A percentile compares a stretch with the other conserved stretches of the same genome.
These are phyloP conservation scores for Ostrea denselamellosa DNA, from an alignment of 1,140 invertebrate genomes.

Conservation along the genomic window DNA sequence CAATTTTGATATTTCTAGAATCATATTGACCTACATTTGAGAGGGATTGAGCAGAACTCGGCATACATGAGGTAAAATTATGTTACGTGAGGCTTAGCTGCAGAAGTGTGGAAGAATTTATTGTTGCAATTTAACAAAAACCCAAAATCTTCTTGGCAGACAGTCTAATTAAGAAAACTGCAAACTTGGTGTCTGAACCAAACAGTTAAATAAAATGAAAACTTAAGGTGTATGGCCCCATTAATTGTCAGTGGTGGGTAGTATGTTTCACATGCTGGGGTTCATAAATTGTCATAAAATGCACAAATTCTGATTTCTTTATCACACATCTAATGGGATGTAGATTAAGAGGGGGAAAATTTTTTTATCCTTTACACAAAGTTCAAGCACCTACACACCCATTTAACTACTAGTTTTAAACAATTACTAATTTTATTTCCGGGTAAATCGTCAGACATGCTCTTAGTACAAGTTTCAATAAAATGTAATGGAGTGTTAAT, in stretches of 20 bases:
- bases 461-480: not conserved
- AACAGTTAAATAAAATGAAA: not conserved
- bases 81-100: not conserved
- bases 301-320: not conserved
- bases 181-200: not conserved
- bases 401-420: not conserved
- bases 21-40: not conserved
- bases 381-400: not conserved
- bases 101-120: constrained; percentile 33
- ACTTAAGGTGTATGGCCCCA: not conserved
- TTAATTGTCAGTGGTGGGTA: not conserved
- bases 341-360: not conserved
- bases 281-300: not conserved
- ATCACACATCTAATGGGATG: not conserved
- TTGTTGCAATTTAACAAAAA: constrained; percentile 35
- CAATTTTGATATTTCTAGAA: constrained; percentile 15
- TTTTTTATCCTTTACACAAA: not conserved
- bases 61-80: constrained; percentile 11
- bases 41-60: not conserved
- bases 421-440: not conserved
- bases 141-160: constrained; percentile 9
- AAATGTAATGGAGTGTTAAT: not conserved
- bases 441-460: not conserved
- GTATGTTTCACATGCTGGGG: not conserved
- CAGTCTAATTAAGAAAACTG: constrained; percentile 5